phyloP scores from a whole-genome alignment of 1,140 invertebrate species.

The Anoplolepis gracilipes region DNA sequence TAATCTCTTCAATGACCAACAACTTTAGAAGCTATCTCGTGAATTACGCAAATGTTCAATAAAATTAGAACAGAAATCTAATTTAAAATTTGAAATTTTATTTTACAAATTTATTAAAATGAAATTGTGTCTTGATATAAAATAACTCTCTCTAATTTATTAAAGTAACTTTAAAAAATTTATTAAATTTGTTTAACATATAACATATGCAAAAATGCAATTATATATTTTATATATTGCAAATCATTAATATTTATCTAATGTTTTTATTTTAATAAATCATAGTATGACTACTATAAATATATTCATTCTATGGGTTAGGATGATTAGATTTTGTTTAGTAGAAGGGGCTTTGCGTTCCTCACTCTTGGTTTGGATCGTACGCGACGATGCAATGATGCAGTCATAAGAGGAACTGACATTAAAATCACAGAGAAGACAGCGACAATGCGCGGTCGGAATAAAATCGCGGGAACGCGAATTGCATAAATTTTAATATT shows the following conservation, averaged over 20 bases:
- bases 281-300: not conserved
- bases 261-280: constrained; percentile 1
- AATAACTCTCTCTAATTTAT: too few relatives aligned
- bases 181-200: not conserved
- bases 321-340: not conserved
- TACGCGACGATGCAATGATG: constrained; percentile 7
- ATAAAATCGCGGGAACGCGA: not conserved
- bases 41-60: not conserved
- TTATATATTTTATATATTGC: not conserved
- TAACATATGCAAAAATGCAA: not conserved
- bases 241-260: not conserved
- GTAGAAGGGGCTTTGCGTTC: not conserved
- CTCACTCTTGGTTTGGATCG: constrained; percentile 10
- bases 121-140: too few relatives aligned
- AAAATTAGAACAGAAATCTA: constrained; percentile 21
- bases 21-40: not conserved
- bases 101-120: not conserved
- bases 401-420: not conserved
- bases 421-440: constrained; percentile 25
- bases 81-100: not conserved
- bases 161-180: too few relatives aligned
- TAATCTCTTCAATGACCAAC: not conserved
- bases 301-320: not conserved
- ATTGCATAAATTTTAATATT: constrained; percentile 9
- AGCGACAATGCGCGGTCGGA: not conserved